A percentile compares a stretch with the other conserved stretches of the same genome.
Evolutionary conservation across 2,888 invertebrate genomes (phyloP).

Genomic region (Ferdinandea cuprea): DNA sequence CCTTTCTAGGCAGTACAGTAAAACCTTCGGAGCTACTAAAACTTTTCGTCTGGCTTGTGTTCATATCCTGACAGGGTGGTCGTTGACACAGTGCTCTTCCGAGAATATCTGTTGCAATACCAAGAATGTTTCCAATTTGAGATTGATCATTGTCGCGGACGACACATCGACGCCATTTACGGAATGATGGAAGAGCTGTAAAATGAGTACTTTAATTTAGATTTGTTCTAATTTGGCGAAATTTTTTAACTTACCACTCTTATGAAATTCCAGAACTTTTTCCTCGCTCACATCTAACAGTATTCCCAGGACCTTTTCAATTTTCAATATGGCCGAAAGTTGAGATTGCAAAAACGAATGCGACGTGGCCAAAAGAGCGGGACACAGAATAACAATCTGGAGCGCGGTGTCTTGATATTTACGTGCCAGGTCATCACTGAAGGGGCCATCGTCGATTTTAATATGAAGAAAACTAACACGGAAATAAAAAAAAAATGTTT

Average conservation of each 20-base stretch:
- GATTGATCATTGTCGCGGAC: constrained; percentile 92
- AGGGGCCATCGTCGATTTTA: constrained; percentile 88
- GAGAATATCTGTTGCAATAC: constrained; percentile 91
- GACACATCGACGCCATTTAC: constrained; percentile 91
- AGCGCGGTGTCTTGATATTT: constrained; percentile 87
- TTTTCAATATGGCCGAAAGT: constrained; percentile 81
- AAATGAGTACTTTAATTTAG: neutral
- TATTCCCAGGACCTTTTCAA: constrained; percentile 91
- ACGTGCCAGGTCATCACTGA: constrained; percentile 83
- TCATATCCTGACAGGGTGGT: constrained; percentile 87
- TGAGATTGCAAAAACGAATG: constrained; percentile 81
- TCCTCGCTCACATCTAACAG: constrained; percentile 91
- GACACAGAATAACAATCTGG: constrained; percentile 92
- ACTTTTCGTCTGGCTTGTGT: constrained; percentile 80
- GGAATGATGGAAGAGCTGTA: constrained; percentile 87
- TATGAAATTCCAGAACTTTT: constrained; percentile 88
- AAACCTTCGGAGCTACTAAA: constrained; percentile 82
- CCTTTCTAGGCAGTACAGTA: constrained; percentile 82
- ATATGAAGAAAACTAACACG: constrained; percentile 88
- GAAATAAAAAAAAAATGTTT: constrained; percentile 24
- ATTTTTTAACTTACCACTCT: constrained; percentile 84
- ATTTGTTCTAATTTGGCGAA: neutral
- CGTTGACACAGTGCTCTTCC: constrained; percentile 85
- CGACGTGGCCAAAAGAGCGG: constrained; percentile 86
- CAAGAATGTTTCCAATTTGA: constrained; percentile 92